A percentile compares a stretch with the other conserved stretches of the same genome.
These are phyloP conservation scores for Nomada lathburiana DNA, from an alignment of 2,888 invertebrate genomes.

Conservation along the genomic window DNA sequence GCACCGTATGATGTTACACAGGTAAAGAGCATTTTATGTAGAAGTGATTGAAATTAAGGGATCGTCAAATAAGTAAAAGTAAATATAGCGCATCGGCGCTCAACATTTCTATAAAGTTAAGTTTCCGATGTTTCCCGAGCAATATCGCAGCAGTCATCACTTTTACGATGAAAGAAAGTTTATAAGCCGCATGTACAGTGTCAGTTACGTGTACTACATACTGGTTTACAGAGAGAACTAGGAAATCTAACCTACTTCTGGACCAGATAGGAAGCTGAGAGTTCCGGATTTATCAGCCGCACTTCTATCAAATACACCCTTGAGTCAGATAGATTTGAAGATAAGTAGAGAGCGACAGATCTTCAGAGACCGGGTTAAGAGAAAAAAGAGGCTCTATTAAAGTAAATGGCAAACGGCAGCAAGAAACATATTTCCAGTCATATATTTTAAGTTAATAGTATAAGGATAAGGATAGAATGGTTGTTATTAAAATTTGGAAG, in stretches of 20 bases:
- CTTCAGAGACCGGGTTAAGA: not conserved
- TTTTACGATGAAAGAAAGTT: slow-evolving; percentile 29
- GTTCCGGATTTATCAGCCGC: slow-evolving; percentile 33
- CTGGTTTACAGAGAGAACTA: slow-evolving; percentile 29
- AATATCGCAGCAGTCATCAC: slow-evolving; percentile 10
- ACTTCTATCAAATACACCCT: slow-evolving; percentile 16
- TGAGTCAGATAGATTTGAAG: slow-evolving; percentile 37
- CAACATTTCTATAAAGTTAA: too few species aligned
- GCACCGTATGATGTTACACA: too few species aligned
- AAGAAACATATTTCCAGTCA: too few species aligned
- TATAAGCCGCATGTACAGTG: not conserved
- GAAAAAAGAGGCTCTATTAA: slow-evolving; percentile 2
- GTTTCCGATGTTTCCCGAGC: not conserved
- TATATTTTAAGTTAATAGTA: too few species aligned
- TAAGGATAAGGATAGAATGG: too few species aligned
- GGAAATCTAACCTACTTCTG: slow-evolving; percentile 42
- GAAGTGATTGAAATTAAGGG: too few species aligned
- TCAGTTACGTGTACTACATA: slow-evolving; percentile 4
- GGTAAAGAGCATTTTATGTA: not conserved
- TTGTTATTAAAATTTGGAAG: too few species aligned
- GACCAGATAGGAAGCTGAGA: slow-evolving; percentile 33
- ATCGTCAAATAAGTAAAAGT: not conserved
- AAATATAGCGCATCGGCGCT: not conserved
- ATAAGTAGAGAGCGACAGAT: slow-evolving; percentile 7
- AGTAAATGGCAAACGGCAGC: not conserved